Percentiles rank a stretch among this genome's conserved stretches.
Conservation (phyloP, 1,140 invertebrate species). For the Neodiprion fabricii region DNA sequence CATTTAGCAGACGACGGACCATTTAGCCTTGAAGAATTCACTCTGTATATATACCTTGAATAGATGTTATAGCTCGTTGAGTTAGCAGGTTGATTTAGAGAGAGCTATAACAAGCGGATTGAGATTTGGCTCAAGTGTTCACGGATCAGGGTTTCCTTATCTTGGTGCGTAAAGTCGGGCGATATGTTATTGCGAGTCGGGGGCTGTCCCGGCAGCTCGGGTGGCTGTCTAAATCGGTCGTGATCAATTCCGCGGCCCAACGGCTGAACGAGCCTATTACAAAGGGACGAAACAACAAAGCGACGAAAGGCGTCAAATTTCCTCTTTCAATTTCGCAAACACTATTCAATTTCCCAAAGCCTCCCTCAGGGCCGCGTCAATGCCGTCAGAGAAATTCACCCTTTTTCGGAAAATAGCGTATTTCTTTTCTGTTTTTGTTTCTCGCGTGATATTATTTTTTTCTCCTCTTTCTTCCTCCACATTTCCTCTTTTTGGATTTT, state of each 20-base stretch:
- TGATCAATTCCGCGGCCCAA: conserved; percentile 4
- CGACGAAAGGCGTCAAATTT: conserved; percentile 43
- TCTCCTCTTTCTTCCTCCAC: background rate
- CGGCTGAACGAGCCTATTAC: background rate
- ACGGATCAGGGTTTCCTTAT: background rate
- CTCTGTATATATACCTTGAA: no score
- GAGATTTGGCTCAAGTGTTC: background rate
- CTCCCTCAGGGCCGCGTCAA: conserved; percentile 14
- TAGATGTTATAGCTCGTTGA: no score
- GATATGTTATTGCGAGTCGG: background rate
- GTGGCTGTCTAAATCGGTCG: background rate
- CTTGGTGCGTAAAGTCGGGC: background rate
- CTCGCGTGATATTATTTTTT: no score
- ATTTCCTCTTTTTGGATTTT: background rate
- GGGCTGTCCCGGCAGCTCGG: background rate
- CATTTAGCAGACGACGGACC: no score
- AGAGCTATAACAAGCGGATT: background rate
- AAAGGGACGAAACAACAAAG: conserved; percentile 33
- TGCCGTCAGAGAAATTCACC: background rate
- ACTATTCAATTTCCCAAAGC: conserved; percentile 50
- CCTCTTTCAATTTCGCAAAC: conserved; percentile 45
- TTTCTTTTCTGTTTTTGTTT: no score
- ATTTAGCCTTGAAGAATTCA: no score
- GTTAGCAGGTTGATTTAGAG: no score
- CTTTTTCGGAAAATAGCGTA: background rate